A percentile compares a stretch with the other conserved stretches of the same genome.
Evolutionary conservation across 2,113 vertebrate species (phyloP).

Genomic region (Periophthalmus modestus): DNA sequence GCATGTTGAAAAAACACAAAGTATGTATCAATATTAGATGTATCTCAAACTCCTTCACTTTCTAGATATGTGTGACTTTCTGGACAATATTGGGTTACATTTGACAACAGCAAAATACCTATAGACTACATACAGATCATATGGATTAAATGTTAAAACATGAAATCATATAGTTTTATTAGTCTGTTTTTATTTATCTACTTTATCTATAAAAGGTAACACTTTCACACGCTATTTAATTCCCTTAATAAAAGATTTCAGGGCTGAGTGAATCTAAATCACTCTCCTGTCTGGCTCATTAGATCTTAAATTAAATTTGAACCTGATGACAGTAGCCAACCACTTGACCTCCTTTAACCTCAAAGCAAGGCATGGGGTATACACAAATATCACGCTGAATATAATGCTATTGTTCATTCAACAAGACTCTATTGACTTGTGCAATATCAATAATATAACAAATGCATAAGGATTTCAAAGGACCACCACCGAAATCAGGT

Average conservation of each 20-base stretch:
- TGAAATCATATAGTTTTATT: neutral
- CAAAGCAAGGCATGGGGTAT: neutral
- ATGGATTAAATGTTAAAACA: neutral
- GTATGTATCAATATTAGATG: slow-evolving; percentile 17
- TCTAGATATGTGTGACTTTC: neutral
- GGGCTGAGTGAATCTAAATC: slow-evolving; percentile 14
- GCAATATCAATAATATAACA: neutral
- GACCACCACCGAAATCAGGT: neutral
- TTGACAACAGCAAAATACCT: neutral
- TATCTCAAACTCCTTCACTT: neutral
- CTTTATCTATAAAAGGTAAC: slow-evolving; percentile 1
- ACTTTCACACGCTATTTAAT: slow-evolving; percentile 9
- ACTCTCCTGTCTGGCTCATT: neutral
- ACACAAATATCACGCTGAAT: neutral
- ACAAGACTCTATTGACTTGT: neutral
- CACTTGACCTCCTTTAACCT: slow-evolving; percentile 7
- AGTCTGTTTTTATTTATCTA: neutral
- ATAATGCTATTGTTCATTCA: neutral
- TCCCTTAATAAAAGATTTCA: slow-evolving; percentile 1
- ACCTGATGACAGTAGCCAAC: neutral
- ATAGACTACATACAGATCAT: neutral
- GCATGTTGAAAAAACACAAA: slow-evolving; percentile 27
- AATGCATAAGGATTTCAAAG: neutral
- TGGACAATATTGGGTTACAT: neutral
- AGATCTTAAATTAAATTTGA: slow-evolving; percentile 5